Evolutionary conservation across 2,113 vertebrate genomes (phyloP).

Genomic region (Ctenomys sociabilis): DNA sequence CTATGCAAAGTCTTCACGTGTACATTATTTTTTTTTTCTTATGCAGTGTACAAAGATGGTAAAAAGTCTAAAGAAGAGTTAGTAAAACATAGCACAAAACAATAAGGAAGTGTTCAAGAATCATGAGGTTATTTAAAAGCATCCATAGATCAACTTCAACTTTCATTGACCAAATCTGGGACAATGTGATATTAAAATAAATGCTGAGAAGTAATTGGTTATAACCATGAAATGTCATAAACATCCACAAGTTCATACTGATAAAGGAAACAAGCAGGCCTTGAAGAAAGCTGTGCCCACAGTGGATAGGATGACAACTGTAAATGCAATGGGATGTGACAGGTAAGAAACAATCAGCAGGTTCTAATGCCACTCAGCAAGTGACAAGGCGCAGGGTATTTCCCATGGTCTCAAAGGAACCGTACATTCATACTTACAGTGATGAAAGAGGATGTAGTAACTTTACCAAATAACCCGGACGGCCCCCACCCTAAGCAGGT

Average conservation of each 20-base stretch:
- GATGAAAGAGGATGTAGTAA: background rate
- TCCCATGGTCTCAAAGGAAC: background rate
- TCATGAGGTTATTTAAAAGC: background rate
- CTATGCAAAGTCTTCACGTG: background rate
- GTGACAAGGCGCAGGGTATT: background rate
- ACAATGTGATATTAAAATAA: background rate
- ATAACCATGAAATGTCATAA: background rate
- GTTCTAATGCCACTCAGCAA: background rate
- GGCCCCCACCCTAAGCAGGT: background rate
- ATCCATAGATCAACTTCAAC: background rate
- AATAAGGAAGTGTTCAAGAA: background rate
- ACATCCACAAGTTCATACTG: background rate
- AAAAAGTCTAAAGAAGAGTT: slow-evolving; percentile 18
- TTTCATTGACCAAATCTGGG: background rate
- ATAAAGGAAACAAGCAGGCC: background rate
- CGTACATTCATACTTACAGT: background rate
- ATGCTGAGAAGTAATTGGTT: background rate
- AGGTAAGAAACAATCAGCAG: background rate
- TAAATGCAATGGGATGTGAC: background rate
- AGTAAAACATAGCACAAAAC: background rate
- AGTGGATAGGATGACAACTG: background rate
- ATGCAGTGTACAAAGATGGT: background rate
- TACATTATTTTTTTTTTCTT: background rate
- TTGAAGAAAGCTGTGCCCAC: background rate
- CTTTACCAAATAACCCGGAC: background rate